Conservation (phyloP, 2,888 invertebrate genomes). For the Autographa pulchrina region DNA sequence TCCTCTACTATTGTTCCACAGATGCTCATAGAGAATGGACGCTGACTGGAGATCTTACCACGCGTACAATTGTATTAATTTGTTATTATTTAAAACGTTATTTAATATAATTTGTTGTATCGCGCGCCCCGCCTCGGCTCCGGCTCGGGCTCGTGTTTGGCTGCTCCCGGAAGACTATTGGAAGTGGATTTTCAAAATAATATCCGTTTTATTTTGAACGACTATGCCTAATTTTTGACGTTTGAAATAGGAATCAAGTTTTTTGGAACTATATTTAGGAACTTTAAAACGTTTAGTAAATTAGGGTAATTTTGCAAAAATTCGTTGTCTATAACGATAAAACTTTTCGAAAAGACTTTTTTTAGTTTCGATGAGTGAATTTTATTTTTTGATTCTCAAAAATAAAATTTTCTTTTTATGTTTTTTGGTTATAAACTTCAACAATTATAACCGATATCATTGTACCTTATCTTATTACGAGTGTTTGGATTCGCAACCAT, state of each 20-base stretch:
- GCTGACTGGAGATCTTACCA: slow-evolving; percentile 71
- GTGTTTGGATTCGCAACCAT: slow-evolving; percentile 30
- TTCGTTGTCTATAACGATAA: slow-evolving; percentile 32
- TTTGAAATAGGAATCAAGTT: slow-evolving; percentile 47
- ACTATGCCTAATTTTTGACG: slow-evolving; percentile 45
- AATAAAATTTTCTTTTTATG: slow-evolving; percentile 8
- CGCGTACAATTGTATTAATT: slow-evolving; percentile 87
- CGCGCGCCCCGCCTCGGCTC: slow-evolving; percentile 78
- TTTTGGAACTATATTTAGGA: slow-evolving; percentile 70
- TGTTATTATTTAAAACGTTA: slow-evolving; percentile 88
- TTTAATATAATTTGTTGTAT: slow-evolving; percentile 89
- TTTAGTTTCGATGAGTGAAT: slow-evolving; percentile 5
- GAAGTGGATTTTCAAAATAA: slow-evolving; percentile 70
- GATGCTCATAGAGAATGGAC: slow-evolving; percentile 75
- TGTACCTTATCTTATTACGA: slow-evolving; percentile 13
- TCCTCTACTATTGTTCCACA: slow-evolving; percentile 75
- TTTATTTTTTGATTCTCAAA: slow-evolving; percentile 6
- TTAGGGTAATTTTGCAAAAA: slow-evolving; percentile 23
- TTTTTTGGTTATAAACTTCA: neutral
- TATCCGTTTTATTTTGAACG: slow-evolving; percentile 43
- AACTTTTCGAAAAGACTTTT: slow-evolving; percentile 8
- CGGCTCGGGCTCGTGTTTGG: slow-evolving; percentile 68
- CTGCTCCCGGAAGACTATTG: slow-evolving; percentile 82
- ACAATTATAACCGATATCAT: slow-evolving; percentile 2
- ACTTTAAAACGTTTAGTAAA: slow-evolving; percentile 58